Base-by-base conservation (phyloP, 1,140 invertebrate genomes). In the Copidosoma floridanum region DNA sequence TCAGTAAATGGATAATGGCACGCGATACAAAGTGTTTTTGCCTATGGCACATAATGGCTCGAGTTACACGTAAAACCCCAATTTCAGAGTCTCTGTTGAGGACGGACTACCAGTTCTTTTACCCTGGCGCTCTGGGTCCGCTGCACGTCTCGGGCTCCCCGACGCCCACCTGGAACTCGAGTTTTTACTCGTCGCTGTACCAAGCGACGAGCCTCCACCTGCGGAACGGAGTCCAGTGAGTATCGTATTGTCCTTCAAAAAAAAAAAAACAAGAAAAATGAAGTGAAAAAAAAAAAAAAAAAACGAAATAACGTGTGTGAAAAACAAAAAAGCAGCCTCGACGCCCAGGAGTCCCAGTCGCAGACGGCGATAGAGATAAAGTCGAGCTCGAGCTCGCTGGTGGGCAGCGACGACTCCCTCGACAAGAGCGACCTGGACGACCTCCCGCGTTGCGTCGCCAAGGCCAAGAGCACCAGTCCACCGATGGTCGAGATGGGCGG, bases 321-420 rank as follows among this genome's bases (percentile, higher is more conserved):
- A n/a, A n/a, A n/a, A n/a, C n/a, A n/a, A n/a, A n/a, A n/a, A n/a
- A n/a, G n/a, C 69, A 59, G 81, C 85, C 51, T 72, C 86, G 2
- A 85, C 86, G 18, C 83, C 85, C 67, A 65, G 1, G 65, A 70
- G 16, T 65, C 59, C 23, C 83, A 63, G 54, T 18, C 64, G 10
- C 70, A 76, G 12, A 71, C 48, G 56, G 71, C 72, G n/a, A 65
- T 72, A 1, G 77, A 77, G 24, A 46, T 79, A 0, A 81, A 81
- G 21, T 81, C 78, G 4, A 79, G 76, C 57, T 77, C 75, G 29
- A 80, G 76, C 63, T 79, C 84, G 1, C 80, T 83, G n/a, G 81
- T 81, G 48, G 82, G 83, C 2, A 86, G 84, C 52, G 85, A 86
- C 37, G 85, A 86, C 65, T 85, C 84, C n/a, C 71, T 83, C 10